Conservation (phyloP, 2,888 invertebrate genomes). For the Standfussiana lucernea region DNA sequence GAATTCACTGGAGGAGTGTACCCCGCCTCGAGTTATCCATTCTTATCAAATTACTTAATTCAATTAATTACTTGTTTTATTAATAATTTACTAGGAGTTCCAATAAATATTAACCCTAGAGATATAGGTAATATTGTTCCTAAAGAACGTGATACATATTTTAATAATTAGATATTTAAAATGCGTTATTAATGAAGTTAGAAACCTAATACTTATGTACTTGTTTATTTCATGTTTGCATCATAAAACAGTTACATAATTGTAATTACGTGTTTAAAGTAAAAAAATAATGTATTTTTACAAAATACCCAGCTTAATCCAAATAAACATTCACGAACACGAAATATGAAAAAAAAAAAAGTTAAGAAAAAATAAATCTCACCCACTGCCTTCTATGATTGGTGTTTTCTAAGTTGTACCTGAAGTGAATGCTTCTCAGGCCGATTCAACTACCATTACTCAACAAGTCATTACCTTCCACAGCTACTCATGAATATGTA, state of each 20-base stretch:
- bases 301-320: not conserved
- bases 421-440: not conserved
- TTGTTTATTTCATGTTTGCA: not conserved
- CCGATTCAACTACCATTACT: not conserved
- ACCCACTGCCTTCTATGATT: not conserved
- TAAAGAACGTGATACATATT: constrained; percentile 22
- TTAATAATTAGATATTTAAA: constrained; percentile 9
- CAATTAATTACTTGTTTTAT: constrained; percentile 3
- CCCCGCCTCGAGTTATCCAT: constrained; percentile 18
- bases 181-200: constrained; percentile 7
- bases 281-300: constrained; percentile 8
- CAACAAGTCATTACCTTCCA: not conserved
- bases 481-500: constrained; percentile 1
- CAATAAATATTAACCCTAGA: constrained; percentile 46
- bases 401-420: not conserved
- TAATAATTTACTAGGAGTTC: constrained; percentile 21
- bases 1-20: not conserved
- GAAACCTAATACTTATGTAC: not conserved
- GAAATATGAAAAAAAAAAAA: not conserved
- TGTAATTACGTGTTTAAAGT: constrained; percentile 1
- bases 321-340: not conserved
- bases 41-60: constrained; percentile 1
- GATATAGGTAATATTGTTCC: not conserved
- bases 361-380: not conserved
- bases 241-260: not conserved